Evolutionary conservation across 2,797 vertebrate species (phyloP).

Genomic region (Pipistrellus pipistrellus): DNA sequence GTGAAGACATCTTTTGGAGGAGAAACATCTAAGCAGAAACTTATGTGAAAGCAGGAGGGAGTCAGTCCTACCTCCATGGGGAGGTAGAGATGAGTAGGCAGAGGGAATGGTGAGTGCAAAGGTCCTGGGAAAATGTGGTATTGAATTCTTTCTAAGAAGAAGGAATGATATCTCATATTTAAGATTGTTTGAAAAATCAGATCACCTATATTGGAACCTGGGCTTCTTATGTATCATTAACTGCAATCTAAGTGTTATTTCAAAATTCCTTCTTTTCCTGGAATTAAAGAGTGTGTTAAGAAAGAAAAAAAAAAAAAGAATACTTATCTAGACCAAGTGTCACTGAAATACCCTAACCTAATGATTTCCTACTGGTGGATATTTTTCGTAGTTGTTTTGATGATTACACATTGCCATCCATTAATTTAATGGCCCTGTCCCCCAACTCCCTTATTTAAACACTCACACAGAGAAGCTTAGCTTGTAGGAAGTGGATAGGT

Average conservation of each 20-base stretch:
- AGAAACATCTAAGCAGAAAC: neutral
- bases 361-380: neutral
- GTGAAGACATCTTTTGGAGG: neutral
- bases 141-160: neutral
- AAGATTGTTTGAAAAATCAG: slow-evolving; percentile 31
- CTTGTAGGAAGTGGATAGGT: neutral
- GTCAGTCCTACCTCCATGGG: neutral
- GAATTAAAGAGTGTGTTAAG: neutral
- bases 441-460: neutral
- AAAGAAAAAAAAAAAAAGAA: neutral
- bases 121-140: neutral
- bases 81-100: neutral
- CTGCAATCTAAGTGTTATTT: neutral
- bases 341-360: neutral
- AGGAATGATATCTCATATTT: neutral
- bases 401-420: neutral
- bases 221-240: slow-evolving; percentile 3
- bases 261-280: slow-evolving; percentile 17
- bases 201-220: neutral
- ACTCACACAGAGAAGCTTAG: neutral
- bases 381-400: neutral
- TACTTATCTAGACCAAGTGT: neutral
- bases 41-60: neutral
- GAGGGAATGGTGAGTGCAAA: neutral
- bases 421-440: neutral